Evolutionary conservation across 2,888 invertebrate species (phyloP).

Genomic region (Brachycybe producta): DNA sequence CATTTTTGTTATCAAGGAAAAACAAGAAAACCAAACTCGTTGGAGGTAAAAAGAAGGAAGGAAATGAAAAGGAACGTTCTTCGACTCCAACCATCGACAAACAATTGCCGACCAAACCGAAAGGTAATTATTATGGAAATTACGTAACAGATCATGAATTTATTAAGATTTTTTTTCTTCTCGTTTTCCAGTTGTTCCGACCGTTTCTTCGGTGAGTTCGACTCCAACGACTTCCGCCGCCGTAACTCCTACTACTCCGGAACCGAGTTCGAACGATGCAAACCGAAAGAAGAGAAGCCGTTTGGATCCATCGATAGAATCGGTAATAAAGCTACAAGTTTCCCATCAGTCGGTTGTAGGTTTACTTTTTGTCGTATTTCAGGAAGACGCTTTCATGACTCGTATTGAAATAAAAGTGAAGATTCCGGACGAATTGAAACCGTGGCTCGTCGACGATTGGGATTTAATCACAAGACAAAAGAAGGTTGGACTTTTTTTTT

Average conservation of each 20-base stretch:
- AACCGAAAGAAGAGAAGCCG: conserved; percentile 34
- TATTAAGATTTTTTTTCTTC: not conserved
- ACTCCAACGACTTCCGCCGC: conserved; percentile 11
- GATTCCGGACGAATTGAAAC: conserved; percentile 83
- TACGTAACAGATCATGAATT: not conserved
- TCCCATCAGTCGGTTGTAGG: not conserved
- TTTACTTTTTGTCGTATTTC: conserved; percentile 9
- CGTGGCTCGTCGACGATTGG: conserved; percentile 89
- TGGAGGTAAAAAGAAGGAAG: conserved; percentile 14
- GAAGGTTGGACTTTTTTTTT: conserved; percentile 40
- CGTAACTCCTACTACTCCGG: conserved; percentile 18
- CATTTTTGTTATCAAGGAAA: conserved; percentile 22
- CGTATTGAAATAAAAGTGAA: conserved; percentile 83
- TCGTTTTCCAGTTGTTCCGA: not conserved
- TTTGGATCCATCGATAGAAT: conserved; percentile 62
- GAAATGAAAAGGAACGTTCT: conserved; percentile 37
- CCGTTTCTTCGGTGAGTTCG: not conserved
- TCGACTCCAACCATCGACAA: conserved; percentile 43
- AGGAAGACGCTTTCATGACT: conserved; percentile 71
- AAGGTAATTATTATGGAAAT: conserved; percentile 8
- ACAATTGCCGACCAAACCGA: conserved; percentile 11
- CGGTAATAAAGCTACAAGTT: conserved; percentile 31
- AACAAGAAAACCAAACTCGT: conserved; percentile 23
- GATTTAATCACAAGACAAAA: conserved; percentile 77
- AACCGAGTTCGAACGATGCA: conserved; percentile 21